Conservation (phyloP, 2,888 invertebrate genomes). For the Anaspis maculata region DNA sequence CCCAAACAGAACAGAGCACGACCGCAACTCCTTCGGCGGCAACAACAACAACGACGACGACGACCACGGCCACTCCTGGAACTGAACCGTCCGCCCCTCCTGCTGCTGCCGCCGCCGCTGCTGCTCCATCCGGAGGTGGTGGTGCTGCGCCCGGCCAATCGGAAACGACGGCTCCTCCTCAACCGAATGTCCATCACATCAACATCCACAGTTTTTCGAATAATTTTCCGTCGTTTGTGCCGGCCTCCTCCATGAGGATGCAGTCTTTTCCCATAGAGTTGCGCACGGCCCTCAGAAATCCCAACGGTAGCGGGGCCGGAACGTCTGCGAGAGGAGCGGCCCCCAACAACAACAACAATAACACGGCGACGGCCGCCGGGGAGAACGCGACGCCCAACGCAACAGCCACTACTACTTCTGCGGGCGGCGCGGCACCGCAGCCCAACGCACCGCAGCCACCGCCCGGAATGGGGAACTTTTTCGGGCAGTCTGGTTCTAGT, state of each 20-base stretch:
- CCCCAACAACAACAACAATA: constrained; percentile 11
- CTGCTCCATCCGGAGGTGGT: too few species aligned
- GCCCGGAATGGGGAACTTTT: too few species aligned
- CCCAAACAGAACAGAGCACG: too few species aligned
- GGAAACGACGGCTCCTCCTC: constrained; percentile 13
- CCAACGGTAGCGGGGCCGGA: too few species aligned
- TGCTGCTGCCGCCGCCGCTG: too few species aligned
- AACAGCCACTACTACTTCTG: constrained; percentile 9
- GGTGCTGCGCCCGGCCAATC: constrained; percentile 7
- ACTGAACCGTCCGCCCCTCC: constrained; percentile 7
- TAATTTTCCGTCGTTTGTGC: constrained; percentile 26
- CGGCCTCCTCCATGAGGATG: constrained; percentile 29
- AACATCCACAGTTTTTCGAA: too few species aligned
- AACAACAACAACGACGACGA: constrained; percentile 14
- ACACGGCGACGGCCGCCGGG: constrained; percentile 5
- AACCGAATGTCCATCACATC: too few species aligned
- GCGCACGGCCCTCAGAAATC: constrained; percentile 17
- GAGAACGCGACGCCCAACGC: constrained; percentile 15
- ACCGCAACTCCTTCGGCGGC: constrained; percentile 12
- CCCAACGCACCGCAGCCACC: too few species aligned
- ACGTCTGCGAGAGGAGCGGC: too few species aligned
- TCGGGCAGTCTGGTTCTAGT: constrained; percentile 22
- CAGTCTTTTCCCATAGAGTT: constrained; percentile 37
- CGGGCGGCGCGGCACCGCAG: too few species aligned
- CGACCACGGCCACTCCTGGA: constrained; percentile 17